These are phyloP conservation scores for Kudoa iwatai DNA, from an alignment of 30 jellyfish, hydroid and myxozoan species.

Conservation along the genomic window DNA sequence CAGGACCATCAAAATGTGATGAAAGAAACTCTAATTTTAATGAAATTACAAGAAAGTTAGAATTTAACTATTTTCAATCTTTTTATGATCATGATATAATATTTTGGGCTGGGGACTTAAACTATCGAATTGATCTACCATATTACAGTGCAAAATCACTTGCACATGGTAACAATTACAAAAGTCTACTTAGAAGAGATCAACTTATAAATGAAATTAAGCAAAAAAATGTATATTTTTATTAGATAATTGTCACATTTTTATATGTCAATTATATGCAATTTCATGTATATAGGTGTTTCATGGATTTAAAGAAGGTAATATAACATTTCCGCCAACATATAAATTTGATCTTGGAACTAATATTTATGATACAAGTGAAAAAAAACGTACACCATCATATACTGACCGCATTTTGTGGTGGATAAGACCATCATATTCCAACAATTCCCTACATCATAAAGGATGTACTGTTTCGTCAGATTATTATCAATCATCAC, in stretches of 20 bases:
- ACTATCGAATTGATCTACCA: constrained; percentile 55
- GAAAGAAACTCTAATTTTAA: constrained; percentile 36
- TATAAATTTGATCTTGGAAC: constrained; percentile 71
- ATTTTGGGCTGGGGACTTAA: constrained; percentile 92
- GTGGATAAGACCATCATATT: no score
- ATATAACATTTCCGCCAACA: constrained; percentile 69
- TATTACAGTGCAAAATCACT: constrained; percentile 19
- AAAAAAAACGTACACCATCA: constrained; percentile 75
- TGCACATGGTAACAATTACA: constrained; percentile 20
- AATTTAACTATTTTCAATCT: constrained; percentile 1
- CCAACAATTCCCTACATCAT: no score
- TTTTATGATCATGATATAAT: constrained; percentile 18
- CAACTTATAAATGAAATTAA: constrained; percentile 43
- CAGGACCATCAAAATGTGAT: constrained; percentile 6
- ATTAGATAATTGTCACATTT: background rate
- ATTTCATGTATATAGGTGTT: constrained; percentile 10
- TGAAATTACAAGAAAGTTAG: constrained; percentile 25
- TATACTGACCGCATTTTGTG: constrained; percentile 95
- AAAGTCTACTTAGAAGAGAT: constrained; percentile 20
- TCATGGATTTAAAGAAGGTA: constrained; percentile 42
- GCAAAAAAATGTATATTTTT: constrained; percentile 6
- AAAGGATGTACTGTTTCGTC: no score
- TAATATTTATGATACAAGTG: constrained; percentile 81
- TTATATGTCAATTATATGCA: background rate
- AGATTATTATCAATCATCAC: no score